Evolutionary conservation across 2,888 invertebrate genomes (phyloP), one percentile per base, ranked within the genome.

Genomic region (Agriopis marginaria): DNA sequence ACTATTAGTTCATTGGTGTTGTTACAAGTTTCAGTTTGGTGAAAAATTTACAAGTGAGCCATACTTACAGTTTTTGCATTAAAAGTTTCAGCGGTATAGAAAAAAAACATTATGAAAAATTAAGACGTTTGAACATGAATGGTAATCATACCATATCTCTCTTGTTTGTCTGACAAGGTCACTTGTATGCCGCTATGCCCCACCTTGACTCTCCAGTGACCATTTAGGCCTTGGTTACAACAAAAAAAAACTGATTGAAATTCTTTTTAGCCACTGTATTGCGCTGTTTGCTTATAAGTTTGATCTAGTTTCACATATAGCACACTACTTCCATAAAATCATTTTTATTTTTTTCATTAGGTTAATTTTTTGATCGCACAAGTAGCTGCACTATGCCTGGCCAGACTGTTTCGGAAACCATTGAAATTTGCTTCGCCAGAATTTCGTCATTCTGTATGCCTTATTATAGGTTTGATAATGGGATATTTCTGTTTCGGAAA

Each of bases 401-500:
- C 98, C 75, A 96, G 97, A 82, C 92, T 97, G 78, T 96, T 97
- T 90, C 96, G 97, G 86, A 96, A 96, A 82, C 95, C 96, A 82
- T 95, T 98, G 79, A 97, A 96, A 91, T 97, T 96, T 77, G 95
- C 95, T 81, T 96, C 95, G 80, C 94, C 97, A 79, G 96, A 95
- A 77, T 95, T 96, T 69, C 96, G 98, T 79, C 98, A 98, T 94
- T 95, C 95, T 81, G 97, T 97, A 86, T 97, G 97, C 82, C 95
- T 98, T 79, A 89, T 96, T 75, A 93, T 97, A 85, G 98, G 98
- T 80, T 95, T 98, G 84, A 90, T 95, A 81, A 96, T 98, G 89
- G 97, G 97, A 79, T 97, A 97, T 93, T 97, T 98, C 94, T 98
- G 98, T 92, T 98, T 98, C 90, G 98, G 98, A 91, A 96, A 95